Evolutionary conservation across 1,140 invertebrate genomes (phyloP).

Genomic region (Aphelinus certus): DNA sequence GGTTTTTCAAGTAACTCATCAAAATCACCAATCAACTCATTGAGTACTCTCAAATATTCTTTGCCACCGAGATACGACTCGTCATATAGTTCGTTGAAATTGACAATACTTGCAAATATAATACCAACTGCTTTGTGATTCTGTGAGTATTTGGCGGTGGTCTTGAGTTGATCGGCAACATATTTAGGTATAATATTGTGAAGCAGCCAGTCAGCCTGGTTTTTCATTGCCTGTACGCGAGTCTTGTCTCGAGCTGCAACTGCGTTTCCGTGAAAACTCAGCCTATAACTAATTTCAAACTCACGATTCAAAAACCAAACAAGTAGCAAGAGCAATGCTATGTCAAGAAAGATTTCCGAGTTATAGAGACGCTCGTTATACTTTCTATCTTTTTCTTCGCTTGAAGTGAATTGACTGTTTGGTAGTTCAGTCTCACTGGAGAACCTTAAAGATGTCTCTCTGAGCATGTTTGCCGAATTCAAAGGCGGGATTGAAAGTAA

Average conservation of each 20-base stretch:
- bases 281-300: slow-evolving; percentile 92
- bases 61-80: slow-evolving; percentile 92
- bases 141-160: slow-evolving; percentile 93
- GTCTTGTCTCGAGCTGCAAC: slow-evolving; percentile 88
- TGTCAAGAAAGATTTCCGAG: slow-evolving; percentile 82
- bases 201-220: slow-evolving; percentile 95
- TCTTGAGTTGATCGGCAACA: slow-evolving; percentile 91
- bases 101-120: slow-evolving; percentile 94
- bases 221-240: slow-evolving; percentile 86
- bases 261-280: slow-evolving; percentile 92
- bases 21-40: slow-evolving; percentile 95
- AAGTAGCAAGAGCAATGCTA: slow-evolving; percentile 81
- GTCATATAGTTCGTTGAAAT: slow-evolving; percentile 96
- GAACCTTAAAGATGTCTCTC: not conserved
- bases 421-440: not conserved
- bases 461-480: not conserved
- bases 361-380: slow-evolving; percentile 68
- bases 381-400: slow-evolving; percentile 18
- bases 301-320: slow-evolving; percentile 93
- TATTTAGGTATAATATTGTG: slow-evolving; percentile 97
- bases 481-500: slow-evolving; percentile 23
- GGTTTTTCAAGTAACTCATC: slow-evolving; percentile 87
- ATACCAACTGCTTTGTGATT: slow-evolving; percentile 94
- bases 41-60: slow-evolving; percentile 92
- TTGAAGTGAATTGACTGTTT: not conserved